phyloP scores from a whole-genome alignment of 2,797 vertebrate genomes.

The Aplochiton taeniatus region DNA sequence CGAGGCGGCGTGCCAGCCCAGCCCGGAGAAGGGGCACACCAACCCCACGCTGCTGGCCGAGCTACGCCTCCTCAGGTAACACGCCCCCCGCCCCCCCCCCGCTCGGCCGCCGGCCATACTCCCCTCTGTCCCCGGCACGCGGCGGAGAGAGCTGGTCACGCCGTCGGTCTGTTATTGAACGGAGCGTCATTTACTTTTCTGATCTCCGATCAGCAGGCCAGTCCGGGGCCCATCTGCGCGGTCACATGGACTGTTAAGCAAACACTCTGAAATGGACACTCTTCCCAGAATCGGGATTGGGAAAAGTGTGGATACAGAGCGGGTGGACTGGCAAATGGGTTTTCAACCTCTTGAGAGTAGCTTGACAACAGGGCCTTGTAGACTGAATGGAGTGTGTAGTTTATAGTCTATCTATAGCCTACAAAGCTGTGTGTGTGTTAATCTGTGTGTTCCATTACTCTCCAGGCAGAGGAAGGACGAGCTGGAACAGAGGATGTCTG shows the following conservation, averaged over 20 bases:
- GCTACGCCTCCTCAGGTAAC: constrained; percentile 87
- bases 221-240: no score
- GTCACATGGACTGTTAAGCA: neutral
- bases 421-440: constrained; percentile 21
- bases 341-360: no score
- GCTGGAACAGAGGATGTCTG: constrained; percentile 94
- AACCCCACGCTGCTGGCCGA: constrained; percentile 91
- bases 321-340: no score
- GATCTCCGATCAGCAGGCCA: no score
- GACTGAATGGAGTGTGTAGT: no score
- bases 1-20: constrained; percentile 87
- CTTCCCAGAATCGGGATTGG: neutral
- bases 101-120: no score
- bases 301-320: no score
- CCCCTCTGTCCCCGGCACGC: neutral
- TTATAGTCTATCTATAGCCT: neutral
- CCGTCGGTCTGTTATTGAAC: no score
- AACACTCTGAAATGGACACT: neutral
- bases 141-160: no score
- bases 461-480: constrained; percentile 93
- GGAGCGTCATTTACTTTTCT: no score
- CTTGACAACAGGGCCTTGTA: no score
- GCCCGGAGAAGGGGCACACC: constrained; percentile 86
- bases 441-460: constrained; percentile 11
- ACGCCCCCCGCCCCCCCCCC: constrained; percentile 1